Conservation (phyloP, 2,113 vertebrate species). For the Piaya cayana region DNA sequence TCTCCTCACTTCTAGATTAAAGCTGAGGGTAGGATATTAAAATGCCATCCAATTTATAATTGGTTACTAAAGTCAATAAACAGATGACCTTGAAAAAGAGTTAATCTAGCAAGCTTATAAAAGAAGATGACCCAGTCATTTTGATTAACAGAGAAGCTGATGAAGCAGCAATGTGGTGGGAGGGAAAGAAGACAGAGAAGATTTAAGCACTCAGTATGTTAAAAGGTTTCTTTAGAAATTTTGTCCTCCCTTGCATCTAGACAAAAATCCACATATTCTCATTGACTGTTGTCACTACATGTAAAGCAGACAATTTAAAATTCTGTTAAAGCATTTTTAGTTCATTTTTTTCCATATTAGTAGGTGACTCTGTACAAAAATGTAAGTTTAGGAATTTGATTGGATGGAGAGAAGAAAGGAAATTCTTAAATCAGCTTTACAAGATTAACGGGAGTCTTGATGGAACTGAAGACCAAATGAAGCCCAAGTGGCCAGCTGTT, state of each 20-base stretch:
- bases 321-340: background rate
- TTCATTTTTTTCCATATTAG: background rate
- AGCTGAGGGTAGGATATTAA: constrained; percentile 51
- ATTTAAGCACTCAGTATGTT: background rate
- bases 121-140: constrained; percentile 22
- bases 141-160: constrained; percentile 21
- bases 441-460: background rate
- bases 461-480: background rate
- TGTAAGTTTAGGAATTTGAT: background rate
- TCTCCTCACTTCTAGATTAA: constrained; percentile 23
- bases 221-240: background rate
- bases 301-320: background rate
- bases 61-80: constrained; percentile 42
- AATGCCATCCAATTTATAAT: constrained; percentile 51
- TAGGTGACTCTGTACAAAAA: background rate
- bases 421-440: background rate
- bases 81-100: constrained; percentile 44
- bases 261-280: background rate
- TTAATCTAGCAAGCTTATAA: constrained; percentile 2
- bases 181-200: background rate
- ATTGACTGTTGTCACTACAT: background rate
- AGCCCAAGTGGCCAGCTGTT: background rate
- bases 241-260: background rate
- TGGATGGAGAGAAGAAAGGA: background rate
- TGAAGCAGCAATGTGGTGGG: background rate